Conservation (phyloP, 2,797 vertebrate species). For the Sandelia bainsii region DNA sequence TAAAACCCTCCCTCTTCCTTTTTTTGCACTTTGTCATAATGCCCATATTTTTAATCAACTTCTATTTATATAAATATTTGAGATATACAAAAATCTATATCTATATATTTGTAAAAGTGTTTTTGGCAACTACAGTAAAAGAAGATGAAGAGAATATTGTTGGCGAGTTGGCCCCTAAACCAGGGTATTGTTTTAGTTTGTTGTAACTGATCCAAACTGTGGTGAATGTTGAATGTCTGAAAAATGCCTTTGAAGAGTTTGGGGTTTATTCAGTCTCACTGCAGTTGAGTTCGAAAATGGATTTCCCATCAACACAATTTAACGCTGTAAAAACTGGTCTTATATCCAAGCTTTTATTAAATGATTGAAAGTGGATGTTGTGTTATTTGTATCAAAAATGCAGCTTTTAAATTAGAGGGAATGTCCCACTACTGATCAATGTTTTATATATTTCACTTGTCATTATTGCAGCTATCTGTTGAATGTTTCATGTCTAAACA, state of each 20-base stretch:
- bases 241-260: conserved; percentile 46
- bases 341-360: conserved; percentile 80
- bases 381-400: conserved; percentile 50
- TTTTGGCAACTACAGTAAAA: conserved; percentile 63
- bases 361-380: conserved; percentile 68
- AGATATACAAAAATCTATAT: conserved; percentile 52
- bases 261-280: conserved; percentile 37
- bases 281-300: conserved; percentile 50
- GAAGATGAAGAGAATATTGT: conserved; percentile 54
- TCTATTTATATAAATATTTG: conserved; percentile 80
- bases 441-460: conserved; percentile 28
- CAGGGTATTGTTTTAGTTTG: conserved; percentile 20
- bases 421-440: conserved; percentile 6
- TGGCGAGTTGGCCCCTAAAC: conserved; percentile 44
- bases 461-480: conserved; percentile 6
- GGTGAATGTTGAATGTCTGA: conserved; percentile 60
- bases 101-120: conserved; percentile 73
- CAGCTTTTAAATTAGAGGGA: conserved; percentile 11
- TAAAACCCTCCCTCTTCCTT: conserved; percentile 29
- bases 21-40: conserved; percentile 78
- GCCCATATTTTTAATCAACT: conserved; percentile 70
- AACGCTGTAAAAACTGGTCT: conserved; percentile 68
- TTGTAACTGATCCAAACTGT: conserved; percentile 59
- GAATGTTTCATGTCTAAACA: conserved; percentile 16
- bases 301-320: conserved; percentile 56